Evolutionary conservation across 2,888 invertebrate genomes (phyloP).

Genomic region (Criorhina ranunculi): DNA sequence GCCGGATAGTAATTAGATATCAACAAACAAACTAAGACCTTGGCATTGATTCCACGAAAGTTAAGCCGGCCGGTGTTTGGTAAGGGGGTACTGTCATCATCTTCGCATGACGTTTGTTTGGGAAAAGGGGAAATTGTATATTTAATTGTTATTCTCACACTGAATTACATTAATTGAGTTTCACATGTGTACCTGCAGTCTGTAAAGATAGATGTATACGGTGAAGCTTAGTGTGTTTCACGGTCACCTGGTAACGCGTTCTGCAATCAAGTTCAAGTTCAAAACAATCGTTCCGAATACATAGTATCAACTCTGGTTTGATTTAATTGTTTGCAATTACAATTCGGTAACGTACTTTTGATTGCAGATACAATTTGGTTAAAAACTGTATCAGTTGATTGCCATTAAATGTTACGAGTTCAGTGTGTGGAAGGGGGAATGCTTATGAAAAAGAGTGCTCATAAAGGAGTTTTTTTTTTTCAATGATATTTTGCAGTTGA

Average conservation of each 20-base stretch:
- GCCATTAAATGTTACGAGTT: not conserved
- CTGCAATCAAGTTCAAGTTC: conserved; percentile 53
- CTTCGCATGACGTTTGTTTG: not conserved
- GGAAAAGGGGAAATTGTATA: not conserved
- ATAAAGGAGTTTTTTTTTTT: conserved; percentile 16
- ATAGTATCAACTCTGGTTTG: not conserved
- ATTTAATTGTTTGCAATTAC: conserved; percentile 17
- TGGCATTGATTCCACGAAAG: conserved; percentile 28
- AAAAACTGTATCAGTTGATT: not conserved
- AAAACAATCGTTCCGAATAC: not conserved
- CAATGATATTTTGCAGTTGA: not conserved
- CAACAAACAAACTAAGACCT: conserved; percentile 9
- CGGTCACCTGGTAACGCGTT: conserved; percentile 24
- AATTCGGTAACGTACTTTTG: conserved; percentile 43
- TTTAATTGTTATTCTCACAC: conserved; percentile 24
- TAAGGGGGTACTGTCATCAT: not conserved
- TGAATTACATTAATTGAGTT: conserved; percentile 6
- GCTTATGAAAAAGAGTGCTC: conserved; percentile 10
- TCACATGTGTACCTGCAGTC: not conserved
- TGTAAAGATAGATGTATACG: not conserved
- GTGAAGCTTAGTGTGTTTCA: conserved; percentile 17
- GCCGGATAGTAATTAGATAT: not conserved
- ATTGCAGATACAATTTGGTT: conserved; percentile 23
- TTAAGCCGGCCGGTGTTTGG: not conserved
- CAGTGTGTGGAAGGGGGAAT: not conserved